These are phyloP conservation scores for Drosophila anomalipes DNA, from an alignment of 2,888 invertebrate species.

Conservation along the genomic window DNA sequence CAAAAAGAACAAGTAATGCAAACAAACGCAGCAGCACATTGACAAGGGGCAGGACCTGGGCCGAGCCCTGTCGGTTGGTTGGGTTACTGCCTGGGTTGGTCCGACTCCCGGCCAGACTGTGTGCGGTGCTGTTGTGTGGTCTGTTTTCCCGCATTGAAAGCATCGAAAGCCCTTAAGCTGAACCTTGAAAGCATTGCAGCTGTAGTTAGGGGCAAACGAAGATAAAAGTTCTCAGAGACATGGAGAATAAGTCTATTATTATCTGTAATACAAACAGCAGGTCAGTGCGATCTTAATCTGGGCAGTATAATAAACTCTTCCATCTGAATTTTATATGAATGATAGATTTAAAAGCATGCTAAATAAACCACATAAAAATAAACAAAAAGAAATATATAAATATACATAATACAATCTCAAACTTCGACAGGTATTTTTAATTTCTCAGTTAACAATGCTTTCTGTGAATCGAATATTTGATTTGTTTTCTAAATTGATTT, in stretches of 20 bases:
- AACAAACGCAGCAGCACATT: constrained; percentile 74
- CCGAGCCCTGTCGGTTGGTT: constrained; percentile 1
- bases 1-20: constrained; percentile 71
- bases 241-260: constrained; percentile 13
- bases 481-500: neutral
- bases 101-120: constrained; percentile 1
- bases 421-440: neutral
- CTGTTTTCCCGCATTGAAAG: constrained; percentile 13
- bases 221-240: constrained; percentile 11
- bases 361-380: neutral
- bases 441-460: neutral
- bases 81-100: constrained; percentile 7
- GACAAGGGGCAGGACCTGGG: constrained; percentile 20
- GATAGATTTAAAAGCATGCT: neutral
- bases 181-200: constrained; percentile 10
- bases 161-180: constrained; percentile 21
- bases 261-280: constrained; percentile 1
- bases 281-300: constrained; percentile 5
- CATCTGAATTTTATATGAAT: neutral
- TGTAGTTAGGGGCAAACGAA: neutral
- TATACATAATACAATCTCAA: neutral
- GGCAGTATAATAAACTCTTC: neutral
- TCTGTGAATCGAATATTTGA: neutral
- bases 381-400: neutral
- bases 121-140: constrained; percentile 47